Evolutionary conservation across 2,113 vertebrate species (phyloP).

Genomic region (Bucco capensis): DNA sequence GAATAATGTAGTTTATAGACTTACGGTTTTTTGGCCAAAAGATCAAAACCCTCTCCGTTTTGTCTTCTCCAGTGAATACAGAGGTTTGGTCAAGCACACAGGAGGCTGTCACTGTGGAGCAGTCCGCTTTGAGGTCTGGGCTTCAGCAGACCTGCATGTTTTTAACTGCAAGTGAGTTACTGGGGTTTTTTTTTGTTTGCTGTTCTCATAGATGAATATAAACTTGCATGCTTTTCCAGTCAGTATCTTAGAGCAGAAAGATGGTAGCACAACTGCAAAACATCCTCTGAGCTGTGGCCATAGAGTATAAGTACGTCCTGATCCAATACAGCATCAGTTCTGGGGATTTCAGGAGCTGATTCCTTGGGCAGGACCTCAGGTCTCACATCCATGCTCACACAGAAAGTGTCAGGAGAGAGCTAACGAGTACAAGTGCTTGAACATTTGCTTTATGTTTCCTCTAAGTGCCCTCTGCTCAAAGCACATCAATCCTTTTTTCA

Average conservation of each 20-base stretch:
- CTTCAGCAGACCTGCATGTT: slow-evolving; percentile 83
- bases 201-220: neutral
- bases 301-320: neutral
- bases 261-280: neutral
- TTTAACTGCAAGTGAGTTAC: slow-evolving; percentile 94
- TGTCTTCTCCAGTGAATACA: slow-evolving; percentile 72
- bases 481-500: neutral
- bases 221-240: neutral
- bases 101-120: slow-evolving; percentile 95
- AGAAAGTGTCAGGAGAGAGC: neutral
- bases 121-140: slow-evolving; percentile 88
- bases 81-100: slow-evolving; percentile 84
- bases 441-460: neutral
- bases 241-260: neutral
- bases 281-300: neutral
- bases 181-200: neutral
- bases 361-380: neutral
- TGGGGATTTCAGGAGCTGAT: neutral
- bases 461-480: neutral
- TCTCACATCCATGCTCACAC: neutral
- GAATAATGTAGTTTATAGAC: neutral
- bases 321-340: neutral
- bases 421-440: neutral
- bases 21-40: neutral
- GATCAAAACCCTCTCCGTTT: neutral